Evolutionary conservation across 2,113 vertebrate genomes (phyloP).

Genomic region (Semnopithecus entellus): DNA sequence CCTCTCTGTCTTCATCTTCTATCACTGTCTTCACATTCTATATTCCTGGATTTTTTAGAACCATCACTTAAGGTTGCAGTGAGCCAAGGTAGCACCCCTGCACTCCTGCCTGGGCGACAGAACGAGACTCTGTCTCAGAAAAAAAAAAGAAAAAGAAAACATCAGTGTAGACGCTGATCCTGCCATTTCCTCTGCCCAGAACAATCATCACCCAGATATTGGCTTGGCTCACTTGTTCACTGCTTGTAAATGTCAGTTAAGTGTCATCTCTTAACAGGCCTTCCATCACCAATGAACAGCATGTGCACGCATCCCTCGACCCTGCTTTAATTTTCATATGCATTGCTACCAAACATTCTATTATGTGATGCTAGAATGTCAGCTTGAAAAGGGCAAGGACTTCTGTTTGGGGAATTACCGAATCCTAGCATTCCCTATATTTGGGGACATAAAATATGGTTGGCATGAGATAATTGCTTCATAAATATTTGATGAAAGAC

Average conservation of each 20-base stretch:
- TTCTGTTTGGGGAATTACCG: background rate
- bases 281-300: background rate
- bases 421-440: background rate
- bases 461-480: background rate
- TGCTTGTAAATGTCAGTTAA: background rate
- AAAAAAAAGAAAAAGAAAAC: background rate
- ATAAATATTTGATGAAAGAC: background rate
- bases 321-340: background rate
- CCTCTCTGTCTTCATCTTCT: background rate
- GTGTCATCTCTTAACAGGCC: background rate
- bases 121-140: too few species aligned
- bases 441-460: background rate
- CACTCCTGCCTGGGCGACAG: too few species aligned
- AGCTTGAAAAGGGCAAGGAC: background rate
- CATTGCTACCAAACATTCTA: background rate
- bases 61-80: background rate
- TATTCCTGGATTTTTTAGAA: background rate
- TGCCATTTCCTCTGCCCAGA: background rate
- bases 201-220: background rate
- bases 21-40: background rate
- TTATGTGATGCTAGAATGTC: background rate
- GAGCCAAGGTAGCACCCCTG: too few species aligned
- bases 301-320: background rate
- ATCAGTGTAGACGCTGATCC: background rate
- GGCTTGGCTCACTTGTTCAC: background rate